phyloP scores from a whole-genome alignment of 2,113 vertebrate species.

The Pavo muticus region DNA sequence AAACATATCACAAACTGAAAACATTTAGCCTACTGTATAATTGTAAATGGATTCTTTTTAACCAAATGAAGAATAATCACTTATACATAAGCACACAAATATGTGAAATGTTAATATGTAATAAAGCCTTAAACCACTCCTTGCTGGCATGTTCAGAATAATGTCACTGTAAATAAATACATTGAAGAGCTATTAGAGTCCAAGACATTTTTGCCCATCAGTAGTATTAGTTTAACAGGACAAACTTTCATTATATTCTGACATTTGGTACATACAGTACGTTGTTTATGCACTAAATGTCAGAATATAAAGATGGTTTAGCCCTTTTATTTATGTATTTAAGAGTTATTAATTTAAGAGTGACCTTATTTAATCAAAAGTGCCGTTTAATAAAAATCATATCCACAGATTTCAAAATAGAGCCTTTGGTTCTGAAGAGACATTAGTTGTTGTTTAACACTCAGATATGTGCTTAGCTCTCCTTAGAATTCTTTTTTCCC shows the following conservation, averaged over 20 bases:
- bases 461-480: conserved; percentile 71
- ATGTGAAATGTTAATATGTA: conserved; percentile 61
- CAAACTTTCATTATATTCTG: conserved; percentile 37
- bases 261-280: neutral
- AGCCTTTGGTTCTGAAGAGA: conserved; percentile 60
- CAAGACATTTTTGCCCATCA: conserved; percentile 51
- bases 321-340: conserved; percentile 53
- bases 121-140: conserved; percentile 52
- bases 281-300: conserved; percentile 20
- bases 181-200: conserved; percentile 38
- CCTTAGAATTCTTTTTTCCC: conserved; percentile 68
- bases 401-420: conserved; percentile 60
- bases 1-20: conserved; percentile 71
- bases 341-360: conserved; percentile 66
- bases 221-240: conserved; percentile 19
- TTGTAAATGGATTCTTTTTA: conserved; percentile 75
- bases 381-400: conserved; percentile 59
- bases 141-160: conserved; percentile 41
- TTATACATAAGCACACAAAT: conserved; percentile 40
- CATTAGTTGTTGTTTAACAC: conserved; percentile 51
- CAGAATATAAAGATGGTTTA: conserved; percentile 59
- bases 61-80: conserved; percentile 69
- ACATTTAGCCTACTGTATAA: conserved; percentile 72
- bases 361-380: conserved; percentile 76
- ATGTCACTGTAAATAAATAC: conserved; percentile 53